Evolutionary conservation across 2,888 invertebrate genomes (phyloP).

Genomic region (Latheticus oryzae): DNA sequence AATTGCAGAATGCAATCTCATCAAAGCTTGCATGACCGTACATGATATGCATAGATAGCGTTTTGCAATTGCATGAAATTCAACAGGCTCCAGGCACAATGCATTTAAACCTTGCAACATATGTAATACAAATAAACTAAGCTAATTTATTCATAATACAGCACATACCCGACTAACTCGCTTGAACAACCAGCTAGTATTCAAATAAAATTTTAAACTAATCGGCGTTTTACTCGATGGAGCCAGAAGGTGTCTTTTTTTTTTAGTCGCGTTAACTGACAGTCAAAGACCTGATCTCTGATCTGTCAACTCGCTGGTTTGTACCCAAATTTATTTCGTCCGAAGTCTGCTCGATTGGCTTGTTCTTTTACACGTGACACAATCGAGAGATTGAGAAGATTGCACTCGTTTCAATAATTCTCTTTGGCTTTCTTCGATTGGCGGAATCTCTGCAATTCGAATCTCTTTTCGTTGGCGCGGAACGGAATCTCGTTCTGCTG

Average conservation of each 20-base stretch:
- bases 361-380: constrained; percentile 32
- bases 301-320: constrained; percentile 30
- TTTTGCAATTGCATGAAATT: constrained; percentile 40
- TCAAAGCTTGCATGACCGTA: constrained; percentile 35
- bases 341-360: constrained; percentile 24
- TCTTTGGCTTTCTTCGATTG: background rate
- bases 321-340: constrained; percentile 30
- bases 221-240: constrained; percentile 28
- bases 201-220: constrained; percentile 31
- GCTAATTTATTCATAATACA: constrained; percentile 39
- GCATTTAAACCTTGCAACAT: constrained; percentile 36
- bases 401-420: constrained; percentile 25
- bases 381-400: constrained; percentile 31
- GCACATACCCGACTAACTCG: constrained; percentile 29
- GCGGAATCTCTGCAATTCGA: constrained; percentile 9
- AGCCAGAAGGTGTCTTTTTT: constrained; percentile 12
- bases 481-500: constrained; percentile 25
- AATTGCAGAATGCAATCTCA: constrained; percentile 39
- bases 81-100: constrained; percentile 33
- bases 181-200: constrained; percentile 27
- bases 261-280: constrained; percentile 16
- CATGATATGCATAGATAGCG: constrained; percentile 30
- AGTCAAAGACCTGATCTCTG: constrained; percentile 37
- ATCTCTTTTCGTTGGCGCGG: constrained; percentile 2
- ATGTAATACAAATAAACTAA: constrained; percentile 39